Evolutionary conservation across 1,140 invertebrate genomes (phyloP), one percentile per base, ranked within the genome.

Genomic region (Marisa cornuarietis): DNA sequence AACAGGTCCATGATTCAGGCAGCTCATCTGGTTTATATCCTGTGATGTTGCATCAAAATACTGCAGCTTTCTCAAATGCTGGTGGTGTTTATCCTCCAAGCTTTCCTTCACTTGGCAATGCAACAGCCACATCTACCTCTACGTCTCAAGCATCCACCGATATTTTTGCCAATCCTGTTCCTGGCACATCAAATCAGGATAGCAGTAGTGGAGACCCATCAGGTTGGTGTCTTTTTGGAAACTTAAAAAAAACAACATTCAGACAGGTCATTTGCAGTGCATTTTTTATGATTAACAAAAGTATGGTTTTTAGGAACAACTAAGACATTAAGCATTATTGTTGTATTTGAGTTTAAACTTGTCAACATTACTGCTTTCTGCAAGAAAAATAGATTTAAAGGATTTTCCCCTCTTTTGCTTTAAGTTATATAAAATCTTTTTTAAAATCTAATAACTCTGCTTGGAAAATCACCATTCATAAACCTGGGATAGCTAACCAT

Each of bases 201-300:
- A 69, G 62, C 31, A 69, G 76, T 76, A 63, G 74, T 63, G 58
- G 62, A n/a, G 80, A 81, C 58, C 80, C 80, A 74, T 74, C 80
- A 81, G 80, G 80, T 81, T 62, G 63, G 80, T 81, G 42, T 69
- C 31, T 18, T 31, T 75, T 74, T 51, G 63, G 54, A 58, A 20
- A 8, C 20, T 75, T 16, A 42, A 42, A 42, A 42, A 42, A 42
- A 42, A 42, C 2, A 0, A 18, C 16, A 58, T 58, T 58, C 54
- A 58, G 54, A 58, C 16, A 58, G 54, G 16, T 58, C 54, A 3
- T 14, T 58, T 58, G 16, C 16, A 14, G 54, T 58, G 54, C 54
- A 58, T 8, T 58, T 58, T 58, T 18, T 18, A 14, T 54, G 52
- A 54, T 14, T 54, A 54, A 54, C 52, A 14, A 54, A 54, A 54